Conservation (phyloP, 2,797 vertebrate genomes). For the Amblyopsis hoosieri region DNA sequence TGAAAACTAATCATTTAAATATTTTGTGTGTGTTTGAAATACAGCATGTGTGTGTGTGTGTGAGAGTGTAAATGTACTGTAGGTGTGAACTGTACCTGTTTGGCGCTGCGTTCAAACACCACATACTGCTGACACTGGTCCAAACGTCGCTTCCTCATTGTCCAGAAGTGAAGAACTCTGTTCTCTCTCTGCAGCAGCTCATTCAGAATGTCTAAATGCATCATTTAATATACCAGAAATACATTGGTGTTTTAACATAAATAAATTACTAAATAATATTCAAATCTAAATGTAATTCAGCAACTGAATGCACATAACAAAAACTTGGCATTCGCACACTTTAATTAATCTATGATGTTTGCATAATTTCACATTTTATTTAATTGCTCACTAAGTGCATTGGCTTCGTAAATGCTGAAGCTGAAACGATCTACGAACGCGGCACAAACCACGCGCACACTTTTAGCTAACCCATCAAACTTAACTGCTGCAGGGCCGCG, state of each 20-base stretch:
- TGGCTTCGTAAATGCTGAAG: too few relatives aligned
- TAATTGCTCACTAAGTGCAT: too few relatives aligned
- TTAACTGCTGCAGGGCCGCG: too few relatives aligned
- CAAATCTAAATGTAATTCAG: too few relatives aligned
- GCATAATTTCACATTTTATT: too few relatives aligned
- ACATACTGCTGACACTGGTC: conserved; percentile 98
- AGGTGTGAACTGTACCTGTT: conserved; percentile 81
- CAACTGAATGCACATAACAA: too few relatives aligned
- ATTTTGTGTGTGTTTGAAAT: not conserved
- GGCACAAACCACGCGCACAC: not conserved
- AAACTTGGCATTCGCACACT: too few relatives aligned
- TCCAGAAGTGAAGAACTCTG: conserved; percentile 97
- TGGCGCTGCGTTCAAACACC: conserved; percentile 96
- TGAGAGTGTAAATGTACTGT: conserved; percentile 2
- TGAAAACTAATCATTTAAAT: not conserved
- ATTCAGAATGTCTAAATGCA: conserved; percentile 89
- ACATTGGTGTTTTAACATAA: not conserved
- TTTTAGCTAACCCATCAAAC: too few relatives aligned
- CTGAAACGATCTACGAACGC: too few relatives aligned
- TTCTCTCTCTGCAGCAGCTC: conserved; percentile 97
- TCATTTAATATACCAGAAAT: conserved; percentile 9
- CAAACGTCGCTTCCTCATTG: conserved; percentile 93
- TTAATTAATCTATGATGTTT: too few relatives aligned
- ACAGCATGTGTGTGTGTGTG: conserved; percentile 8
- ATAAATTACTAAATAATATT: conserved; percentile 1